phyloP scores from a whole-genome alignment of 2,113 vertebrate species.

The Morone chrysops region DNA sequence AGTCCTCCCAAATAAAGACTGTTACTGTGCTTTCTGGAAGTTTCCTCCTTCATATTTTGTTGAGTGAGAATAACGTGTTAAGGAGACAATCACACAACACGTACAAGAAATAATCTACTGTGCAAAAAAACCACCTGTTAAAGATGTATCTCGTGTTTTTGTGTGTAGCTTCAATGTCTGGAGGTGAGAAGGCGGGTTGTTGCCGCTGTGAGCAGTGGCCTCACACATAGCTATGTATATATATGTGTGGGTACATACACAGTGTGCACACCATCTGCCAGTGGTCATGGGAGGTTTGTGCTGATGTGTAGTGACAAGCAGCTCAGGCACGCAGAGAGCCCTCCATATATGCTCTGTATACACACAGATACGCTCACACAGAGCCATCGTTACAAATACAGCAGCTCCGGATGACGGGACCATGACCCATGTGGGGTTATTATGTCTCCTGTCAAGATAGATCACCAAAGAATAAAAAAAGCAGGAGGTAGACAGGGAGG shows the following conservation, averaged over 20 bases:
- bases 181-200: neutral
- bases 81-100: neutral
- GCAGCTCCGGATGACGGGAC: constrained; percentile 41
- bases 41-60: too few species aligned
- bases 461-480: constrained; percentile 48
- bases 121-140: neutral
- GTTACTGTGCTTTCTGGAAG: neutral
- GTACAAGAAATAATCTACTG: neutral
- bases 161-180: neutral
- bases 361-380: constrained; percentile 41
- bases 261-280: constrained; percentile 34
- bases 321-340: constrained; percentile 24
- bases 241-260: neutral
- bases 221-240: neutral
- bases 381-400: constrained; percentile 42
- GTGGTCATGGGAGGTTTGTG: constrained; percentile 35
- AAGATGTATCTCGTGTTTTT: neutral
- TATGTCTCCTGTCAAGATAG: constrained; percentile 53
- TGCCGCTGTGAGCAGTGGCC: neutral
- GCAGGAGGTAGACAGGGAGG: constrained; percentile 5
- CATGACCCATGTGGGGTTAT: constrained; percentile 50
- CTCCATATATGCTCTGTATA: constrained; percentile 31
- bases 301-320: constrained; percentile 61
- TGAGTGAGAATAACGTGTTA: neutral
- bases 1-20: too few species aligned